Percentiles rank a stretch among this genome's conserved stretches.
phyloP scores from a whole-genome alignment of 2,113 vertebrate genomes.

The Sceloporus undulatus region DNA sequence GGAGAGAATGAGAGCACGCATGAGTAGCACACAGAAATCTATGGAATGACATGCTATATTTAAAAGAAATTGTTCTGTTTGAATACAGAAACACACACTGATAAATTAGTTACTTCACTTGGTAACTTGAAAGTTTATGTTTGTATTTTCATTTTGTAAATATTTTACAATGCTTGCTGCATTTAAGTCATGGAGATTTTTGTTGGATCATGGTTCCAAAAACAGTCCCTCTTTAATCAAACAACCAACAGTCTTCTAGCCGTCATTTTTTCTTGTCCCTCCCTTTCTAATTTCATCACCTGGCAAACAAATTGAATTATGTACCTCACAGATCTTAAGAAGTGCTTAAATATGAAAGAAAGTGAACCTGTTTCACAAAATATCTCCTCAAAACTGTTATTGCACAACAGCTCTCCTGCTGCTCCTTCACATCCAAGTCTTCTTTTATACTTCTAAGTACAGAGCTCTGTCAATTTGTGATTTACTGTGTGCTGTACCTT shows the following conservation, averaged over 20 bases:
- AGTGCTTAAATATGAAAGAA: neutral
- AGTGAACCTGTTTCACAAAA: neutral
- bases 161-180: neutral
- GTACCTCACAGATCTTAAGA: neutral
- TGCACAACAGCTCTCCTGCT: neutral
- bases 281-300: neutral
- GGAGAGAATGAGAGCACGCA: too few relatives aligned
- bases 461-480: neutral
- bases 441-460: slow-evolving; percentile 17
- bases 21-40: too few relatives aligned
- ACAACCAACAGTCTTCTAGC: neutral
- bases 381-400: neutral
- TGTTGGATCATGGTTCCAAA: neutral
- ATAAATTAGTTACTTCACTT: too few relatives aligned
- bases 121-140: too few relatives aligned
- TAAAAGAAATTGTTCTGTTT: too few relatives aligned
- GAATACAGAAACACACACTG: too few relatives aligned
- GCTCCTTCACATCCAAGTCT: slow-evolving; percentile 14
- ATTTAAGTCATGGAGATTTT: neutral
- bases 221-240: neutral
- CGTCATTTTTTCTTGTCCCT: neutral
- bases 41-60: too few relatives aligned
- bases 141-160: too few relatives aligned
- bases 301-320: neutral
- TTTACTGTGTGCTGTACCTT: neutral